Evolutionary conservation across 2,888 invertebrate genomes (phyloP).

Genomic region (Napeogenes sylphis): DNA sequence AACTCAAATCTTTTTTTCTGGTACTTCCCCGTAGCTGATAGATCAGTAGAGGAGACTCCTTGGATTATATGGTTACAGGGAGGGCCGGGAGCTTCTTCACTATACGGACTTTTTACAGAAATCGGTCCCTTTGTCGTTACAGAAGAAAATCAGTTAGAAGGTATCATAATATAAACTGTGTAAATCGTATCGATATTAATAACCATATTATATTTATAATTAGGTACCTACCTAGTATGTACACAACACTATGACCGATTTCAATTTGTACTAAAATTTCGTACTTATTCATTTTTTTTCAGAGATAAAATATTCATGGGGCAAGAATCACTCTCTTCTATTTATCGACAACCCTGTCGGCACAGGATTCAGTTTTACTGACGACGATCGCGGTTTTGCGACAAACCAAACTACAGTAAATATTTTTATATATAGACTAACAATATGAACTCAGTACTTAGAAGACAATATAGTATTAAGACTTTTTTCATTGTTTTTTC

Average conservation of each 20-base stretch:
- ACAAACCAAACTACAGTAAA: conserved; percentile 78
- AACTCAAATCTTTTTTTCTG: conserved; percentile 91
- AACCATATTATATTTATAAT: no score
- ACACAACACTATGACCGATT: no score
- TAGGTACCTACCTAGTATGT: no score
- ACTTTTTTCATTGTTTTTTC: no score
- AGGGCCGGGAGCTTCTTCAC: conserved; percentile 77
- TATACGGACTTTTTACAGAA: conserved; percentile 79
- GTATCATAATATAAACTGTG: conserved; percentile 35
- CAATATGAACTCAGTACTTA: no score
- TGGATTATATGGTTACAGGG: conserved; percentile 80
- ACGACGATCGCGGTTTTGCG: conserved; percentile 78
- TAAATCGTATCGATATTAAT: background rate
- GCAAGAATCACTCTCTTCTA: conserved; percentile 78
- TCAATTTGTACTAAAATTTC: no score
- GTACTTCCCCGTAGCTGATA: conserved; percentile 85
- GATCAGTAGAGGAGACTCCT: conserved; percentile 70
- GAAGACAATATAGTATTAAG: background rate
- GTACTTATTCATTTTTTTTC: conserved; percentile 26
- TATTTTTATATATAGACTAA: background rate
- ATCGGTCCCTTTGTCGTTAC: conserved; percentile 79
- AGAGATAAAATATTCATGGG: conserved; percentile 79
- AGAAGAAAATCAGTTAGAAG: conserved; percentile 55
- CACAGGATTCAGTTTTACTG: conserved; percentile 82
- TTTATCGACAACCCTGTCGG: conserved; percentile 84